A percentile compares a stretch with the other conserved stretches of the same genome.
phyloP scores from a whole-genome alignment of 2,888 invertebrate genomes.

The Xestia ashworthii region DNA sequence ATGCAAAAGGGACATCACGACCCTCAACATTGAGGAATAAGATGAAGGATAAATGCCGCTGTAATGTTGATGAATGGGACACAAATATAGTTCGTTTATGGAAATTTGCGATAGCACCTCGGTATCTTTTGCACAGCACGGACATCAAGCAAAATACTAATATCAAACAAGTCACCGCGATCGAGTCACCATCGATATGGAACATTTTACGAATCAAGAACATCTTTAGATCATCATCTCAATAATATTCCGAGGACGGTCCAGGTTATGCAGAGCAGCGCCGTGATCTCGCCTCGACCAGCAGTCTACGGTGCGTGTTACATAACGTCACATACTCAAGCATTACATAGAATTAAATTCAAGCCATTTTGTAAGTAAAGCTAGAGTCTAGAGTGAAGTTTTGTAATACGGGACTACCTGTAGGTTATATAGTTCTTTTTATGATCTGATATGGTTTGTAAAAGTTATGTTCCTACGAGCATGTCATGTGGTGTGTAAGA shows the following conservation, averaged over 20 bases:
- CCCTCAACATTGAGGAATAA: too few relatives aligned
- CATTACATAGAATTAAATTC: neutral
- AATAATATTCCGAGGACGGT: neutral
- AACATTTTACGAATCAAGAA: neutral
- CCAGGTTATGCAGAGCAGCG: slow-evolving; percentile 10
- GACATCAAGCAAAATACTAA: slow-evolving; percentile 45
- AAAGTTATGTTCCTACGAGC: slow-evolving; percentile 3
- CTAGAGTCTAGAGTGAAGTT: neutral
- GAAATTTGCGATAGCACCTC: slow-evolving; percentile 12
- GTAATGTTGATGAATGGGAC: slow-evolving; percentile 1
- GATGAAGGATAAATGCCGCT: neutral
- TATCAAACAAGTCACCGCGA: slow-evolving; percentile 15
- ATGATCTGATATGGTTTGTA: neutral
- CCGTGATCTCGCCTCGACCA: slow-evolving; percentile 31
- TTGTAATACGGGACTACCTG: neutral
- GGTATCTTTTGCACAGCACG: slow-evolving; percentile 6
- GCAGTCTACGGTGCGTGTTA: neutral
- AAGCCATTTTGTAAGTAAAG: neutral
- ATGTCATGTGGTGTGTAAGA: slow-evolving; percentile 4
- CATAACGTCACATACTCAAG: neutral
- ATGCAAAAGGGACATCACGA: too few relatives aligned
- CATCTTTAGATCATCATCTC: neutral
- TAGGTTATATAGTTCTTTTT: neutral
- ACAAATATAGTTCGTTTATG: neutral
- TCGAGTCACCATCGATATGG: slow-evolving; percentile 34